phyloP scores from a whole-genome alignment of 2,113 vertebrate species.

The Delphinapterus leucas region DNA sequence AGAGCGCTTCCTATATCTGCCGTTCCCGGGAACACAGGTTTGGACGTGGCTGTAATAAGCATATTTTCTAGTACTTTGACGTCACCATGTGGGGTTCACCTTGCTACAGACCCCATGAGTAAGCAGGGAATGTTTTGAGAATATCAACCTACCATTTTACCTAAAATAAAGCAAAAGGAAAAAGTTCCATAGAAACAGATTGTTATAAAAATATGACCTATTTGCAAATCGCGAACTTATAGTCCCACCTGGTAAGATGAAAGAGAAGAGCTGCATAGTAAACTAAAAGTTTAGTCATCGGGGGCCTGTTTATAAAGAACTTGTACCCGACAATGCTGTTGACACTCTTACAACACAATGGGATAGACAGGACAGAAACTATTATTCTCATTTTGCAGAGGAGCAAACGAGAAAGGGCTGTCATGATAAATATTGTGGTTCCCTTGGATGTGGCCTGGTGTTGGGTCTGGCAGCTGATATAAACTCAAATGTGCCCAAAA shows the following conservation, averaged over 20 bases:
- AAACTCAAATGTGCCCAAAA: neutral
- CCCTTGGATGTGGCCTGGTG: neutral
- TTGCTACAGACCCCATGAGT: neutral
- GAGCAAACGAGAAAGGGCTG: neutral
- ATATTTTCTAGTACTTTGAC: neutral
- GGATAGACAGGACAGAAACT: neutral
- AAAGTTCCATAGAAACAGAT: neutral
- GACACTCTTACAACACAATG: neutral
- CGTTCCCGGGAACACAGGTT: neutral
- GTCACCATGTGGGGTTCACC: neutral
- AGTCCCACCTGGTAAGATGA: neutral
- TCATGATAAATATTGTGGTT: neutral
- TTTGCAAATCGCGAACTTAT: neutral
- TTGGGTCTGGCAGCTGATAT: neutral
- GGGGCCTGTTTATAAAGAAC: neutral
- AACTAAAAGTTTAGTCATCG: neutral
- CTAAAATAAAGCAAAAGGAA: neutral
- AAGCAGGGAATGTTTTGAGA: neutral
- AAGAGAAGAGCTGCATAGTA: neutral
- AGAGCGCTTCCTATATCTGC: neutral
- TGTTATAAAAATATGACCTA: neutral
- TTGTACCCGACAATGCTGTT: neutral
- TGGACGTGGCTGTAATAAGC: neutral
- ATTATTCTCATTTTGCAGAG: neutral
- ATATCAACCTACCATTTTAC: neutral